A percentile compares a stretch with the other conserved stretches of the same genome.
These are phyloP conservation scores for Avahi laniger DNA, from an alignment of 2,797 vertebrate genomes.

Conservation along the genomic window DNA sequence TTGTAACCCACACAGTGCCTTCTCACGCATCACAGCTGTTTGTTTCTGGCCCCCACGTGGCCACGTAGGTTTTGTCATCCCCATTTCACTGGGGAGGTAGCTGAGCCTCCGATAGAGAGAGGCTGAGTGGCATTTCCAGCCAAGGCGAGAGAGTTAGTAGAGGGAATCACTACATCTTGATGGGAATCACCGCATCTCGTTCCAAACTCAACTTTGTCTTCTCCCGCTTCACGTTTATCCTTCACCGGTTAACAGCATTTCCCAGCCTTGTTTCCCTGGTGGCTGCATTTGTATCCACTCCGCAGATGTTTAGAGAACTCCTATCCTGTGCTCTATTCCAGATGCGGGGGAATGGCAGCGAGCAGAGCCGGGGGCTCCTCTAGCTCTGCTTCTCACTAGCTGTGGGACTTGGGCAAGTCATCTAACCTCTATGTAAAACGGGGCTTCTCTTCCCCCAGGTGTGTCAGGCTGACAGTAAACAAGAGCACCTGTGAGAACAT, in stretches of 20 bases:
- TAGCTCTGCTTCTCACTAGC: background rate
- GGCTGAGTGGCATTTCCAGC: background rate
- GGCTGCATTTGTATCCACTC: background rate
- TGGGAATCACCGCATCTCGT: background rate
- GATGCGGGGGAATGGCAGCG: too few species aligned
- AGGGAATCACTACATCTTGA: too few species aligned
- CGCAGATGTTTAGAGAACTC: background rate
- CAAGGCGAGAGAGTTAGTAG: background rate
- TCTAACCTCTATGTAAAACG: background rate
- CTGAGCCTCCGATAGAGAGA: background rate
- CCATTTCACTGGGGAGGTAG: background rate
- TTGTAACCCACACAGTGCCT: background rate
- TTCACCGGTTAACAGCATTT: background rate
- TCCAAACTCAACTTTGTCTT: background rate
- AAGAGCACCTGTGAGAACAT: background rate
- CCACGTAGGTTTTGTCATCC: background rate
- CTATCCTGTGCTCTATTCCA: rapidly evolving
- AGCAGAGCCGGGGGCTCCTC: too few species aligned
- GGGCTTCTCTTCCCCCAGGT: background rate
- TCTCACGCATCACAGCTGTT: background rate
- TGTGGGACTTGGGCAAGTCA: background rate
- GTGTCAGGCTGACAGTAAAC: background rate
- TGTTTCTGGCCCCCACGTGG: background rate
- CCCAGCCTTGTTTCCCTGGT: background rate
- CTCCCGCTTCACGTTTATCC: background rate